phyloP scores from a whole-genome alignment of 2,888 invertebrate genomes.

The Agrochola circellaris region DNA sequence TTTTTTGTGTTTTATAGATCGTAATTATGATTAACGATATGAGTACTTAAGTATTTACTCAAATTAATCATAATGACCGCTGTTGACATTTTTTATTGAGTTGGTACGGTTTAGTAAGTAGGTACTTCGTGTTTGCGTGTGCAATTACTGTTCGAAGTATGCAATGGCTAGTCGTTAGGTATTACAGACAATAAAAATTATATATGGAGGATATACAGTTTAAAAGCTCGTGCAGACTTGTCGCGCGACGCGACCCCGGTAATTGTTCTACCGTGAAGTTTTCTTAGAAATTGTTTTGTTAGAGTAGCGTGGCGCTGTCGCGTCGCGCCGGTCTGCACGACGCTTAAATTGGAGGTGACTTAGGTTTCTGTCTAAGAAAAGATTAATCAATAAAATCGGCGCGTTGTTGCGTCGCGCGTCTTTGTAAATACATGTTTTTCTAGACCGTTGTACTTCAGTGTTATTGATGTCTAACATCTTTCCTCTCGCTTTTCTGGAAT shows the following conservation, averaged over 20 bases:
- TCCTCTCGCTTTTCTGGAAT: no score
- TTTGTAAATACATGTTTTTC: conserved; percentile 1
- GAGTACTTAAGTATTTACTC: conserved; percentile 30
- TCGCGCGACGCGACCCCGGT: no score
- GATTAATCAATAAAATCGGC: background rate
- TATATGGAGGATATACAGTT: background rate
- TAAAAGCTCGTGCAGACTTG: no score
- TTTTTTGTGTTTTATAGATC: conserved; percentile 34
- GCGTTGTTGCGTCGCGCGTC: background rate
- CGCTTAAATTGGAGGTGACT: background rate
- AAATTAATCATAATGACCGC: conserved; percentile 29
- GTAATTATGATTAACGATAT: conserved; percentile 20
- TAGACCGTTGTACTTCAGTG: background rate
- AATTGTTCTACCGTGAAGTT: no score
- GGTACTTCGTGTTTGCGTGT: conserved; percentile 41
- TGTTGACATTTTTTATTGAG: conserved; percentile 46
- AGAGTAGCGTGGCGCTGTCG: no score
- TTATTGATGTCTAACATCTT: background rate
- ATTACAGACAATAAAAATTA: conserved; percentile 15
- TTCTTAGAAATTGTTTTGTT: no score
- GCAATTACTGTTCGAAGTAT: conserved; percentile 29
- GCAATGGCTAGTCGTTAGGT: conserved; percentile 23
- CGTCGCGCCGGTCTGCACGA: no score
- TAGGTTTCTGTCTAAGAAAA: background rate
- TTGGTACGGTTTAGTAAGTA: conserved; percentile 25